Conservation (phyloP, 2,113 vertebrate species). For the Kobus ellipsiprymnus region DNA sequence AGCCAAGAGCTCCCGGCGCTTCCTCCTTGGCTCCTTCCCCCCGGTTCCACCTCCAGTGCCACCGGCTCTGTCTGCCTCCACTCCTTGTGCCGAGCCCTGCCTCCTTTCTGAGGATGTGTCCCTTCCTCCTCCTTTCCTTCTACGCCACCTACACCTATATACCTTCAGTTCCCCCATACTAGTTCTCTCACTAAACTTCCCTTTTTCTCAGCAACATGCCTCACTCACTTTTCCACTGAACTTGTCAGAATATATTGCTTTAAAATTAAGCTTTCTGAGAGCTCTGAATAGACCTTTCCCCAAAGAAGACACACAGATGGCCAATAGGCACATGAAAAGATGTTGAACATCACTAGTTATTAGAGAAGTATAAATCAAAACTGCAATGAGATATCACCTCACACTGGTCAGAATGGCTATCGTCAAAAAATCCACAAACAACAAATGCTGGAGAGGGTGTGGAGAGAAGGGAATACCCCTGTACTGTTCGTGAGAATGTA, state of each 20-base stretch:
- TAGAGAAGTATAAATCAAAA: neutral
- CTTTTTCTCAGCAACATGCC: neutral
- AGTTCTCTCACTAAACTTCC: neutral
- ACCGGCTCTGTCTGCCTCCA: neutral
- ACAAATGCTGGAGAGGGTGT: neutral
- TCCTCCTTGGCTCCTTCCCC: neutral
- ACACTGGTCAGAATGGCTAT: neutral
- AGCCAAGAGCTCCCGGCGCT: accelerated
- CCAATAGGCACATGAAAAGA: neutral
- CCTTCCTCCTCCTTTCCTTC: neutral
- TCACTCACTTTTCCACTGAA: neutral
- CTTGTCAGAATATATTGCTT: neutral
- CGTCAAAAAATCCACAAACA: neutral
- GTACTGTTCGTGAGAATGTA: neutral
- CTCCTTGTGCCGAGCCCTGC: neutral
- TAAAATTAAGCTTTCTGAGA: neutral
- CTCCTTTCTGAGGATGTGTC: neutral
- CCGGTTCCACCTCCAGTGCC: neutral
- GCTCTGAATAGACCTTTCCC: neutral
- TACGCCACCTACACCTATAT: accelerated
- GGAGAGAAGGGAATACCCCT: neutral
- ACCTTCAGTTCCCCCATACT: neutral
- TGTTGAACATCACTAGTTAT: neutral
- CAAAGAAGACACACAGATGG: neutral
- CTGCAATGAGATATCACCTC: neutral